Base-by-base conservation (phyloP, 2,113 vertebrate species). In the Ovis canadensis region DNA sequence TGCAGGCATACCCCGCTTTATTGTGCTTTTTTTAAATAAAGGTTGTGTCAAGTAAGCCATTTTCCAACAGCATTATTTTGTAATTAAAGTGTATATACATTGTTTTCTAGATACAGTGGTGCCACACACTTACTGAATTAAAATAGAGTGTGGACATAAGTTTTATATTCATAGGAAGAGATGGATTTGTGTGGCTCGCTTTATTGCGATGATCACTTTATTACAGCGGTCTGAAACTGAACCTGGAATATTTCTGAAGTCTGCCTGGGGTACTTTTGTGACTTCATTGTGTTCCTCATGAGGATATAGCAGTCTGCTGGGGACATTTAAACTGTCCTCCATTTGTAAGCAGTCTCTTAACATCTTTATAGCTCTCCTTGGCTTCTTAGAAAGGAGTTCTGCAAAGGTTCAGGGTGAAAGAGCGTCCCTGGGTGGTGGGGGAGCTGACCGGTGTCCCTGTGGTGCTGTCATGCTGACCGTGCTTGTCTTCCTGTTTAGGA, bases 401-500 rank as follows among this genome's bases (percentile, higher is more conserved):
- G 40, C 23, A n/a, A 13, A 60, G 52, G 3, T 10, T 60, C 43
- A 14, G 80, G 9, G 3, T 50, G 40, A 57, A 40, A 80, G 90
- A 23, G 31, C 40, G 2, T n/a, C 50, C 81, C 86, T 33, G 33
- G 67, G 36, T 33, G 1, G 48, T 1, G 11, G 6, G 54, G 81
- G 81, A 80, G 59, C 27, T 31, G 48, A 19, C 64, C 3, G 0
- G 29, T 27, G 27, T 87, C 19, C 0, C 19, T 31, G 50, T 62
- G 23, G 14, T 33, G 5, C 31, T 8, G n/a, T 95, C 74, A 31
- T 74, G 33, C 92, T 98, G 16, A 98, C n/a, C 12, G 12, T 48
- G 59, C 43, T 88, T 78, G 45, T 98, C 0, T 59, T 96, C 87
- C 11, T 97, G 59, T 97, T 11, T 90, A 99, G 99, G 99, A 99